Evolutionary conservation across 2,797 vertebrate genomes (phyloP).

Genomic region (Lateolabrax maculatus): DNA sequence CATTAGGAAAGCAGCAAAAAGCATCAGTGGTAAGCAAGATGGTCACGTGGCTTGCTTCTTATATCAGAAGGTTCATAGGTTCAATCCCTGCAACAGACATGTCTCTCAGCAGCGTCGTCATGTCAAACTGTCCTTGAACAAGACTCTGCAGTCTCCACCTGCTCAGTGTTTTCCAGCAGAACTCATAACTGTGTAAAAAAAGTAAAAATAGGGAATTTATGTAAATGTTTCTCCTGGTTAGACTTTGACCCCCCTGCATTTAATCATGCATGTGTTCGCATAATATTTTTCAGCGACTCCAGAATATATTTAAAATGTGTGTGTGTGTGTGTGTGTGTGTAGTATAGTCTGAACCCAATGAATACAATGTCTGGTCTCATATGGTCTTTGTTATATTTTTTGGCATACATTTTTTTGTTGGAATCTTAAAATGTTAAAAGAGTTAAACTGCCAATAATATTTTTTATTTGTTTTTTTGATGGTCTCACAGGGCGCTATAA

Average conservation of each 20-base stretch:
- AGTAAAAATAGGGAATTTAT: slow-evolving; percentile 17
- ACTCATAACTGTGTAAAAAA: background rate
- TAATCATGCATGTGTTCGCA: slow-evolving; percentile 40
- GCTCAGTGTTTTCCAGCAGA: slow-evolving; percentile 15
- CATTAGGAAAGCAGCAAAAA: background rate
- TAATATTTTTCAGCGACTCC: slow-evolving; percentile 20
- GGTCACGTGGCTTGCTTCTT: background rate
- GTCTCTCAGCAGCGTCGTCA: background rate
- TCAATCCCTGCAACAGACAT: background rate
- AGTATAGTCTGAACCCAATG: background rate
- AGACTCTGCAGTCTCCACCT: background rate
- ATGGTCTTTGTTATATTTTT: background rate
- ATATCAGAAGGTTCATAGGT: background rate
- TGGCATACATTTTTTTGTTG: background rate
- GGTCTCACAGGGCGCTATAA: background rate
- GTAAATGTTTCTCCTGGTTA: slow-evolving; percentile 8
- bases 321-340: background rate
- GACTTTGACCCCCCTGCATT: slow-evolving; percentile 31
- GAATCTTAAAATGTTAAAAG: too few species aligned
- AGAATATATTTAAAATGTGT: slow-evolving; percentile 23
- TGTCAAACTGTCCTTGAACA: slow-evolving; percentile 10
- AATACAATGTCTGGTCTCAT: background rate
- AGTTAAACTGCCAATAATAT: background rate
- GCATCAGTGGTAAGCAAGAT: background rate
- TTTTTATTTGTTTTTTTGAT: background rate